Conservation (phyloP, 2,888 invertebrate genomes). For the Uropetala carovei region DNA sequence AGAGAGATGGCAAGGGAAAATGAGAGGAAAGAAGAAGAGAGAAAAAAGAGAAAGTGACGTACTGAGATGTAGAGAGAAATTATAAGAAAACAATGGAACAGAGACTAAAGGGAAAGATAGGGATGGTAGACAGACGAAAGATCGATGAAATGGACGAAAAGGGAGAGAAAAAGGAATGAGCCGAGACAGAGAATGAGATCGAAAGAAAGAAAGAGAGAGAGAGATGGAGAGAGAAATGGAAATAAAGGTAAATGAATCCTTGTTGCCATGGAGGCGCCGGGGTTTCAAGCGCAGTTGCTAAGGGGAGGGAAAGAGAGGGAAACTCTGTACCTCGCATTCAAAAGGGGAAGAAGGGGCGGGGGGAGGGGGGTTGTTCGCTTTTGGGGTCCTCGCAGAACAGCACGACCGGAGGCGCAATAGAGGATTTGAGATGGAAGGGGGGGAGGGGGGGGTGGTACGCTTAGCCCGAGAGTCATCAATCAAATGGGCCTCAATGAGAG, state of each 20-base stretch:
- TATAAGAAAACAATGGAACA: not conserved
- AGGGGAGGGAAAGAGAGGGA: not conserved
- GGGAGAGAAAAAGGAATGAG: too few relatives aligned
- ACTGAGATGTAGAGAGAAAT: not conserved
- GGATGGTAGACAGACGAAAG: not conserved
- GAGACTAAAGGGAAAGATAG: not conserved
- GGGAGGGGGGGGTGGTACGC: not conserved
- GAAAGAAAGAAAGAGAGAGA: too few relatives aligned
- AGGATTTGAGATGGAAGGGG: not conserved
- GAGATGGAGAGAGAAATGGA: too few relatives aligned
- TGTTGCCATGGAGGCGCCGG: not conserved
- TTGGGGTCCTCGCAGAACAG: too few relatives aligned
- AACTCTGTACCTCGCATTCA: not conserved
- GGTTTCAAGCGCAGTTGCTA: slow-evolving; percentile 9
- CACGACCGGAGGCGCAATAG: not conserved
- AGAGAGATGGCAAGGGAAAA: not conserved
- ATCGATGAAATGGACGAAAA: too few relatives aligned
- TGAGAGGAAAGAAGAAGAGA: not conserved
- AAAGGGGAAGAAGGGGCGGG: too few relatives aligned
- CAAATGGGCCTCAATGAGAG: slow-evolving; percentile 35
- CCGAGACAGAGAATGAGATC: too few relatives aligned
- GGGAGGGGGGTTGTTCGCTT: too few relatives aligned
- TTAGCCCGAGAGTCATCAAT: slow-evolving; percentile 45
- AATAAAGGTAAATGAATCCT: not conserved
- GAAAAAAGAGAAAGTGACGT: not conserved